Evolutionary conservation across 1,140 invertebrate species (phyloP), one percentile per base, ranked within the genome.

Genomic region (Drosophila cardini): DNA sequence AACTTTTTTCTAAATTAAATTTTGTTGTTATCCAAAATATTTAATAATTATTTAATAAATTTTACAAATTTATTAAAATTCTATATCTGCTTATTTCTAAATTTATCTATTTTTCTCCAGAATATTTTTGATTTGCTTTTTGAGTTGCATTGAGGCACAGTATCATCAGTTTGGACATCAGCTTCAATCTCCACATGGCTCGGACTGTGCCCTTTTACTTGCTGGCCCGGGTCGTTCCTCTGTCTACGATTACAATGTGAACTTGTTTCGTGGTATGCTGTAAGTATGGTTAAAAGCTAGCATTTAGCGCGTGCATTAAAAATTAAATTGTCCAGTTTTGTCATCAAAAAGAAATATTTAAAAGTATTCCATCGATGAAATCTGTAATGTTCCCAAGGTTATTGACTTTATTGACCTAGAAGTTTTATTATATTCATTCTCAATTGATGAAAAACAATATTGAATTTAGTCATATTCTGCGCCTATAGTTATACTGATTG

Each of bases 401-500:
- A 4, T 26, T 4, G 4, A 5, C 21, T 26, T 26, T 26, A 26
- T 26, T 26, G 21, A 5, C 21, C 21, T 26, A 4, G 1, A 4
- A 26, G 21, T 26, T 26, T 26, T 26, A 26, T 26, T 4, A 26
- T 0, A 26, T 26, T 26, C 2, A 4, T 26, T 26, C 5, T 4
- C 1, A 26, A 2, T 26, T 2, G 2, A 4, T 46, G 45, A n/a
- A 60, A 60, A 56, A 52, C 63, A 26, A 26, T 30, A 57, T 72
- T 30, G 6, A 60, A 42, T 15, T 94, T 93, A 98, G 91, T 99
- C 98, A 90, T 97, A 99, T 92, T 99, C 98, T 0, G 98, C 97
- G 18, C 98, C 98, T 82, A 99, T 98, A 0, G 97, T 98, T 63
- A 99, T 97, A 92, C 98, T 99, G 72, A 98, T 95, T 68, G 97